Evolutionary conservation across 2,113 vertebrate species (phyloP).

Genomic region (Ondatra zibethicus): DNA sequence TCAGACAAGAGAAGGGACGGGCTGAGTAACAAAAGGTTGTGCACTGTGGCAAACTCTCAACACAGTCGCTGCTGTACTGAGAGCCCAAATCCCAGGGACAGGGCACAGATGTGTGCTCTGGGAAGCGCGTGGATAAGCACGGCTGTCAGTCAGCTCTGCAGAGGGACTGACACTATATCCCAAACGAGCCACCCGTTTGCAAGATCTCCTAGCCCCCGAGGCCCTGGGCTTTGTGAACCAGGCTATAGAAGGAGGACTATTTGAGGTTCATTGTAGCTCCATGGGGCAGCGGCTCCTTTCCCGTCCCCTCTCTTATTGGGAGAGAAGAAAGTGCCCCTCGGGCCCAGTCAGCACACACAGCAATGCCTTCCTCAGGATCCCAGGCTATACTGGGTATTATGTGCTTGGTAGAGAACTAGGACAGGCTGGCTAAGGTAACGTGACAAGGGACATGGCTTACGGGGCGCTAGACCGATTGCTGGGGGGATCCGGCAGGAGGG

Average conservation of each 20-base stretch:
- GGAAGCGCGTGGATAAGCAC: not conserved
- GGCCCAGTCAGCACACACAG: not conserved
- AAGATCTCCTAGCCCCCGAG: not conserved
- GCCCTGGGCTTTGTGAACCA: not conserved
- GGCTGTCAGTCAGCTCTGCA: not conserved
- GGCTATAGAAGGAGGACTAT: not conserved
- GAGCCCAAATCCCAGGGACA: not conserved
- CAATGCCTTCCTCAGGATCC: not conserved
- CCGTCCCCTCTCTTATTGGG: not conserved
- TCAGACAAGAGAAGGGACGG: not conserved
- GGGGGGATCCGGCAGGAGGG: conserved; percentile 92
- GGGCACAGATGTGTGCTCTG: not conserved
- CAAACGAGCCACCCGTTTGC: not conserved
- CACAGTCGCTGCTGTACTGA: too few relatives aligned
- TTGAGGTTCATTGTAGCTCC: not conserved
- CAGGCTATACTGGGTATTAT: not conserved
- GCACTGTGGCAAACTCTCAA: not conserved
- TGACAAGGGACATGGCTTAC: conserved; percentile 86
- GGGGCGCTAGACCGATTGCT: conserved; percentile 90
- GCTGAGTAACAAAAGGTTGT: not conserved
- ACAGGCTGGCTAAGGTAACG: not conserved
- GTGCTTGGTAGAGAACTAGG: rapidly evolving
- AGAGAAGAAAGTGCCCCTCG: not conserved
- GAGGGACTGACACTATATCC: too few relatives aligned
- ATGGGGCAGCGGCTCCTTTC: not conserved